These are phyloP conservation scores for Acleris literana DNA, from an alignment of 2,888 invertebrate genomes.

Conservation along the genomic window DNA sequence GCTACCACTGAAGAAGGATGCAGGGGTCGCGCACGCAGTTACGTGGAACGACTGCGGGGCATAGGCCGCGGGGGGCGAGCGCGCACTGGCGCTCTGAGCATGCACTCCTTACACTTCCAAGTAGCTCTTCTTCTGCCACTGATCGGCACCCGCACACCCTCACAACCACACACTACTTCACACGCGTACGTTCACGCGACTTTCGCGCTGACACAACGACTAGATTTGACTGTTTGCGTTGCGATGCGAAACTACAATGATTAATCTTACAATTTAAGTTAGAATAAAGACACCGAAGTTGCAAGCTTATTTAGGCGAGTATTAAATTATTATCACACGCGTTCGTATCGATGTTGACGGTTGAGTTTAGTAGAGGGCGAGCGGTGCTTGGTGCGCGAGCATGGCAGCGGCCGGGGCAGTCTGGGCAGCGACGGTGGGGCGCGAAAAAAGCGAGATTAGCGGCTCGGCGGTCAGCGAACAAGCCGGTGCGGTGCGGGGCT, in stretches of 20 bases:
- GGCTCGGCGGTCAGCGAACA: slow-evolving; percentile 82
- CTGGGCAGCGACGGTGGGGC: slow-evolving; percentile 78
- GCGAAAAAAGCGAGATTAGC: slow-evolving; percentile 83
- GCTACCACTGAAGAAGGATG: slow-evolving; percentile 67
- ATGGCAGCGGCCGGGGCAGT: slow-evolving; percentile 76
- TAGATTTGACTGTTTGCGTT: slow-evolving; percentile 30
- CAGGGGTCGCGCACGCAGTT: slow-evolving; percentile 69
- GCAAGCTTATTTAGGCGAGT: slow-evolving; percentile 82
- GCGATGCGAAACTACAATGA: slow-evolving; percentile 62
- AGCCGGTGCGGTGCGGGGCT: slow-evolving; percentile 82
- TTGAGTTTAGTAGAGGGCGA: slow-evolving; percentile 81
- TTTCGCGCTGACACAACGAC: slow-evolving; percentile 44
- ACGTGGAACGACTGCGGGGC: slow-evolving; percentile 79
- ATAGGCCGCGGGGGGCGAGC: slow-evolving; percentile 76
- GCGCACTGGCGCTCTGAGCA: slow-evolving; percentile 74
- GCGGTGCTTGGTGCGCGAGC: slow-evolving; percentile 81
- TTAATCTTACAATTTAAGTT: slow-evolving; percentile 78
- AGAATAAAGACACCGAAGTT: slow-evolving; percentile 82
- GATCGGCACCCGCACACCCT: slow-evolving; percentile 58
- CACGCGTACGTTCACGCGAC: slow-evolving; percentile 62
- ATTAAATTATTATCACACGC: slow-evolving; percentile 81
- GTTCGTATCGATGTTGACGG: slow-evolving; percentile 81
- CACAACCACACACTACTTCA: slow-evolving; percentile 69
- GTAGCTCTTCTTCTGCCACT: slow-evolving; percentile 52
- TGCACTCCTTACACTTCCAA: slow-evolving; percentile 65